Evolutionary conservation across 1,140 invertebrate species (phyloP).

Genomic region (Drosophila prosaltans): DNA sequence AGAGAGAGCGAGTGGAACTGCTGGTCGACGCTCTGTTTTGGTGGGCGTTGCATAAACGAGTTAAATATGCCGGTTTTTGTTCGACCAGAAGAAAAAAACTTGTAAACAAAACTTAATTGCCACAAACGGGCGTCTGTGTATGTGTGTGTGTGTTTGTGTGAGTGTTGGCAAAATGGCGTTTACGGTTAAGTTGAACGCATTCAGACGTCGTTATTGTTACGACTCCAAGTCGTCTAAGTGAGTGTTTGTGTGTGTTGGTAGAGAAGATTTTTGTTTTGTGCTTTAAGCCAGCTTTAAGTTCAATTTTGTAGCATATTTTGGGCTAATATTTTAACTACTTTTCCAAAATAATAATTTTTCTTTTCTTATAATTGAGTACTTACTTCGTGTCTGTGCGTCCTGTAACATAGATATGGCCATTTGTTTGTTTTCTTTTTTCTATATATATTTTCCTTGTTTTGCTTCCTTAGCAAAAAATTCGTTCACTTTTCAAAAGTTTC

Average conservation of each 20-base stretch:
- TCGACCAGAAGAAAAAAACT: constrained; percentile 50
- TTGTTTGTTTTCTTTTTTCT: constrained; percentile 39
- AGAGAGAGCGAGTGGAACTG: neutral
- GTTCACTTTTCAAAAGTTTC: constrained; percentile 35
- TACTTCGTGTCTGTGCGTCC: constrained; percentile 83
- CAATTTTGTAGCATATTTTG: neutral
- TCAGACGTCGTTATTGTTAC: constrained; percentile 66
- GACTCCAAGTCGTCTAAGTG: neutral
- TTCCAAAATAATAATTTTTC: neutral
- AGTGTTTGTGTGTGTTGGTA: neutral
- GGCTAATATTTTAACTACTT: too few relatives aligned
- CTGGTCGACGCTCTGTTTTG: constrained; percentile 61
- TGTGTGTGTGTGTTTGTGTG: constrained; percentile 1
- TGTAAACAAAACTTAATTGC: constrained; percentile 76
- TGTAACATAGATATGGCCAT: constrained; percentile 82
- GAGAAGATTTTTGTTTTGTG: neutral
- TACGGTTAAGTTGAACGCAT: constrained; percentile 43
- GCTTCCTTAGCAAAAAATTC: constrained; percentile 39
- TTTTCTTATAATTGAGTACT: constrained; percentile 29
- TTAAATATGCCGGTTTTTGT: constrained; percentile 61
- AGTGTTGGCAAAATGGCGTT: constrained; percentile 55
- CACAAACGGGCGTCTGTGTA: neutral
- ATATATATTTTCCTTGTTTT: constrained; percentile 20
- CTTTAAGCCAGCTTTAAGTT: constrained; percentile 47
- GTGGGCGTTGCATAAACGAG: constrained; percentile 63